These are phyloP conservation scores for Lasius platythorax DNA, from an alignment of 2,888 invertebrate species.

Conservation along the genomic window DNA sequence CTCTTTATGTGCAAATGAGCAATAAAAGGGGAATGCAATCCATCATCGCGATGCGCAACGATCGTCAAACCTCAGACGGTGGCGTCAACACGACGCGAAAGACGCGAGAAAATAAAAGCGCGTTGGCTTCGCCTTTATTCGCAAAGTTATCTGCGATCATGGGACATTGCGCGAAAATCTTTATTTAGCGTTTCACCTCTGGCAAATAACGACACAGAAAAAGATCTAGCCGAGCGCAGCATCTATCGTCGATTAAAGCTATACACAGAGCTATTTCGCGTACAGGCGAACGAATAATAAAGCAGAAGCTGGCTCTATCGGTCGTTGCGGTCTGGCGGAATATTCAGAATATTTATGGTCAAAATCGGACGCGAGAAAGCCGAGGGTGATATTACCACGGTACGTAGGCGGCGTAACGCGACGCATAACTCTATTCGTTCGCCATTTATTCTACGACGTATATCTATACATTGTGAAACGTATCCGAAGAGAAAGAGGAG, in stretches of 20 bases:
- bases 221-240: neutral
- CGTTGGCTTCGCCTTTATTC: neutral
- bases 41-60: constrained; percentile 47
- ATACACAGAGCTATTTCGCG: constrained; percentile 21
- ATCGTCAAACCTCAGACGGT: constrained; percentile 38
- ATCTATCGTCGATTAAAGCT: constrained; percentile 58
- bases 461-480: constrained; percentile 46
- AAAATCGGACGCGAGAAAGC: constrained; percentile 56
- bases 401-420: constrained; percentile 62
- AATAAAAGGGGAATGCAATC: constrained; percentile 51
- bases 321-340: constrained; percentile 56
- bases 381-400: constrained; percentile 64
- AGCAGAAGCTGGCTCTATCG: constrained; percentile 55
- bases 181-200: constrained; percentile 5
- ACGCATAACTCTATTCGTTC: constrained; percentile 33
- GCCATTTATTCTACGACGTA: constrained; percentile 49
- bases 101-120: constrained; percentile 11
- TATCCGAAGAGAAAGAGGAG: constrained; percentile 61
- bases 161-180: constrained; percentile 18
- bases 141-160: neutral
- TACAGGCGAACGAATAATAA: constrained; percentile 58
- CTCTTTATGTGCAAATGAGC: constrained; percentile 53
- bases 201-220: neutral
- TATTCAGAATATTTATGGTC: constrained; percentile 69
- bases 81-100: neutral